These are phyloP conservation scores for Caradrina kadenii DNA, from an alignment of 2,888 invertebrate species.

Conservation along the genomic window DNA sequence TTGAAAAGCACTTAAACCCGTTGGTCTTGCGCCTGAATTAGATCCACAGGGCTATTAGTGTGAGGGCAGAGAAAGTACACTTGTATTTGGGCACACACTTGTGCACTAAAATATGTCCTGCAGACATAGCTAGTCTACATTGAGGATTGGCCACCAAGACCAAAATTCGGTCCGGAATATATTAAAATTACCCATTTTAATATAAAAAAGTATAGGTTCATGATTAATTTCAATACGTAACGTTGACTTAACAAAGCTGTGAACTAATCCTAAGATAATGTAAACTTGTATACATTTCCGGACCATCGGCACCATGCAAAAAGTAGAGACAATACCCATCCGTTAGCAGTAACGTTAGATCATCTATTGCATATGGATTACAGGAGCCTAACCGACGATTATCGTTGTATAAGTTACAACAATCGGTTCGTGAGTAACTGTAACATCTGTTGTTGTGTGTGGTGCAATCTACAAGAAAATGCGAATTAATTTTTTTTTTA, in stretches of 20 bases:
- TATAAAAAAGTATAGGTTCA: no score
- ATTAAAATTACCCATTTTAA: no score
- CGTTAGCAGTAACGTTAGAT: conserved; percentile 63
- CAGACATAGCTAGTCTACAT: no score
- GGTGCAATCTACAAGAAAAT: conserved; percentile 11
- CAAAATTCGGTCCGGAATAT: no score
- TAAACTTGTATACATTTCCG: conserved; percentile 21
- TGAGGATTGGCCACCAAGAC: no score
- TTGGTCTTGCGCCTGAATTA: no score
- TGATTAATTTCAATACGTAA: neutral
- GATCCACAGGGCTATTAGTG: no score
- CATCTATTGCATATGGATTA: conserved; percentile 68
- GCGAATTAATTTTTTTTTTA: neutral
- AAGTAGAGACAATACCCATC: conserved; percentile 54
- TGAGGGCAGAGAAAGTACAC: no score
- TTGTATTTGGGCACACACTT: no score
- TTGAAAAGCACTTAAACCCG: no score
- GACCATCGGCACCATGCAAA: conserved; percentile 46
- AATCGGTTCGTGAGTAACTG: conserved; percentile 60
- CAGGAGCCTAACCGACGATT: conserved; percentile 62
- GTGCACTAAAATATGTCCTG: no score
- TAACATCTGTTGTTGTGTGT: conserved; percentile 27
- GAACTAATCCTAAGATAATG: neutral
- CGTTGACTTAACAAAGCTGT: neutral
- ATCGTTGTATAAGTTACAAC: conserved; percentile 57